Conservation (phyloP, 1,140 invertebrate species). For the Drosophila ficusphila region DNA sequence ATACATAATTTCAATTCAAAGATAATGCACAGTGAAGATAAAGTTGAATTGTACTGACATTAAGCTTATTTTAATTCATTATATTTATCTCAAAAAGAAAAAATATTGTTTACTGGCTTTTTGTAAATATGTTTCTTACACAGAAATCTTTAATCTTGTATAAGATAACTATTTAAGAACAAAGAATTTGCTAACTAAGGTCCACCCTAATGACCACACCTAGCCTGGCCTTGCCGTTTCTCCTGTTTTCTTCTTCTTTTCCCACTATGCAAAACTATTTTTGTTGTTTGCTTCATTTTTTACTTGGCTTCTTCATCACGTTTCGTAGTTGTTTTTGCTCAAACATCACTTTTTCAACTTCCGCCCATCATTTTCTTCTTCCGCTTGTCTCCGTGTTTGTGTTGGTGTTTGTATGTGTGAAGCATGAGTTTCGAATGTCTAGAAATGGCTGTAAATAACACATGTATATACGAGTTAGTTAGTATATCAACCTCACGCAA, state of each 20-base stretch:
- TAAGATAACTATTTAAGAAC: not conserved
- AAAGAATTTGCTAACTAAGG: not conserved
- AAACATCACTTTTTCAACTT: constrained; percentile 31
- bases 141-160: too few species aligned
- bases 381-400: constrained; percentile 18
- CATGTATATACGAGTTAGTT: too few species aligned
- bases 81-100: too few species aligned
- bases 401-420: constrained; percentile 18
- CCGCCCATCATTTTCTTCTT: constrained; percentile 5
- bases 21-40: too few species aligned
- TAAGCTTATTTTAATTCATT: too few species aligned
- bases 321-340: constrained; percentile 36
- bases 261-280: constrained; percentile 41
- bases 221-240: constrained; percentile 8
- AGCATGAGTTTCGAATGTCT: constrained; percentile 46
- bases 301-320: constrained; percentile 32
- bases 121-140: not conserved
- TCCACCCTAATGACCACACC: constrained; percentile 28
- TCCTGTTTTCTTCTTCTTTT: constrained; percentile 7
- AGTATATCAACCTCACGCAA: constrained; percentile 31
- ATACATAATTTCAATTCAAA: too few species aligned
- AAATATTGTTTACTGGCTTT: too few species aligned
- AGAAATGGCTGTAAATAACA: constrained; percentile 39
- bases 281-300: constrained; percentile 57
- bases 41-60: too few species aligned